A percentile compares a stretch with the other conserved stretches of the same genome.
Conservation (phyloP, 2,888 invertebrate species). For the Lasioglossum morio region DNA sequence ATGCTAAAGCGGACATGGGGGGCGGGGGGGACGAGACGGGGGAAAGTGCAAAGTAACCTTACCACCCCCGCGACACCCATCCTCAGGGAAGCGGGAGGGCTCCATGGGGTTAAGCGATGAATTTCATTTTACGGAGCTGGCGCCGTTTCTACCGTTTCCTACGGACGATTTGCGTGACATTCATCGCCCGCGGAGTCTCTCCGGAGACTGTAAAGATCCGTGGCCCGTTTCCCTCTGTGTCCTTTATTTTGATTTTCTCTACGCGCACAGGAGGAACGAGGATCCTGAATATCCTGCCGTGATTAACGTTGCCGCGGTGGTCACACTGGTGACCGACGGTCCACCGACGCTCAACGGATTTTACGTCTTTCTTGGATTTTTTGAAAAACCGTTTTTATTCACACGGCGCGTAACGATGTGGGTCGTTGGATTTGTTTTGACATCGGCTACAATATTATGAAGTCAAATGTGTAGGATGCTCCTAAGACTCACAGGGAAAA, state of each 20-base stretch:
- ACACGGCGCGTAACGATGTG: too few relatives aligned
- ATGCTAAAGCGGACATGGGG: conserved; percentile 66
- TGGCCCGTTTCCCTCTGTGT: conserved; percentile 26
- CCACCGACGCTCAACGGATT: too few relatives aligned
- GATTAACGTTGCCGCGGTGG: background rate
- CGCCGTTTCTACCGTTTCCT: conserved; percentile 62
- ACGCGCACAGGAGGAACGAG: background rate
- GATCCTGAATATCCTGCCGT: background rate
- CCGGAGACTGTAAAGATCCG: conserved; percentile 31
- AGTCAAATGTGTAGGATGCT: too few relatives aligned
- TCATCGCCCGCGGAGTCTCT: conserved; percentile 46
- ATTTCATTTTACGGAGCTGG: conserved; percentile 73
- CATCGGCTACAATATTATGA: too few relatives aligned
- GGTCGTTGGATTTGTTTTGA: too few relatives aligned
- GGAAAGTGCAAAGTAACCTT: conserved; percentile 58
- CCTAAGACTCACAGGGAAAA: too few relatives aligned
- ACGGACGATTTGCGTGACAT: conserved; percentile 64
- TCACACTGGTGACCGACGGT: too few relatives aligned
- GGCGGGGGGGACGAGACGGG: conserved; percentile 43
- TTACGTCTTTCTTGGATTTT: too few relatives aligned
- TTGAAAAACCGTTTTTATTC: too few relatives aligned
- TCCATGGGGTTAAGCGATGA: conserved; percentile 73
- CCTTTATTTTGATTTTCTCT: conserved; percentile 57
- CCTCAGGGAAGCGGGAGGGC: background rate
- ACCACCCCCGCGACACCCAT: background rate